phyloP scores from a whole-genome alignment of 1,140 invertebrate genomes.

The Drosophila sturtevanti region DNA sequence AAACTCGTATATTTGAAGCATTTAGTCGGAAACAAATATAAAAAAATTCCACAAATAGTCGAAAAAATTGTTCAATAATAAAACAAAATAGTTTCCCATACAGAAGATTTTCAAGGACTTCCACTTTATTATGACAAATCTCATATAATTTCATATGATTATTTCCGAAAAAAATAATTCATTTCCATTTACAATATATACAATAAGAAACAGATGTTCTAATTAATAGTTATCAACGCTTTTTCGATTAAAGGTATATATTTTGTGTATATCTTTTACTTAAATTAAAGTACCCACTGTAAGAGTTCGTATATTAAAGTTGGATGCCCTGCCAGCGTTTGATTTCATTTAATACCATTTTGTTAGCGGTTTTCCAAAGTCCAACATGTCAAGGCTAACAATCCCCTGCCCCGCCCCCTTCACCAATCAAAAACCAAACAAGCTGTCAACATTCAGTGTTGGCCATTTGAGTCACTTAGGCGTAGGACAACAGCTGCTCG shows the following conservation, averaged over 20 bases:
- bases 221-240: no score
- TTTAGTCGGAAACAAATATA: no score
- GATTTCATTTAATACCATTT: slow-evolving; percentile 9
- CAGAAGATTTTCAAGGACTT: no score
- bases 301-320: slow-evolving; percentile 6
- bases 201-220: no score
- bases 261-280: no score
- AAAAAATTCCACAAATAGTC: background rate
- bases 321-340: slow-evolving; percentile 12
- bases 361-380: slow-evolving; percentile 8
- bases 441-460: slow-evolving; percentile 56
- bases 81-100: background rate
- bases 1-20: no score
- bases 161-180: no score
- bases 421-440: background rate
- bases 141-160: no score
- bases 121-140: no score
- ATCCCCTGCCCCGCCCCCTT: background rate
- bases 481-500: slow-evolving; percentile 6
- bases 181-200: no score
- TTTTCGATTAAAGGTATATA: no score
- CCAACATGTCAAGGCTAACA: slow-evolving; percentile 30
- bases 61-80: background rate
- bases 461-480: slow-evolving; percentile 18
- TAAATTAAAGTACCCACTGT: background rate